Percentiles rank a stretch among this genome's conserved stretches.
phyloP scores from a whole-genome alignment of 2,113 vertebrate genomes.

The Actenoides hombroni region DNA sequence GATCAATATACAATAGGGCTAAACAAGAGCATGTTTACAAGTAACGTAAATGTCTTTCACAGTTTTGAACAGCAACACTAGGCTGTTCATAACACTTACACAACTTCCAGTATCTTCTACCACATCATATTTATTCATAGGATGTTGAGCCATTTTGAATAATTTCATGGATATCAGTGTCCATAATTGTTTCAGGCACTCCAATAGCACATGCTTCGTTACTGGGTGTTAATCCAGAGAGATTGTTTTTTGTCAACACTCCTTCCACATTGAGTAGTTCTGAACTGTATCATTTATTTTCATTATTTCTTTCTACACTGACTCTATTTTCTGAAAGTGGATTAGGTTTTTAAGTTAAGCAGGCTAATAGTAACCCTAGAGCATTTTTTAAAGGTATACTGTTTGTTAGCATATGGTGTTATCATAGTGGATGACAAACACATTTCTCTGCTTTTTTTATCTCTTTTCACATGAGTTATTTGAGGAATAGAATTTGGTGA shows the following conservation, averaged over 20 bases:
- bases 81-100: conserved; percentile 9
- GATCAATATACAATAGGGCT: conserved; percentile 4
- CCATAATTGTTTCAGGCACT: conserved; percentile 64
- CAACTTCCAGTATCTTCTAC: conserved; percentile 28
- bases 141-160: conserved; percentile 54
- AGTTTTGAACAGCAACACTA: conserved; percentile 12
- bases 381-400: not conserved
- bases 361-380: not conserved
- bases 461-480: not conserved
- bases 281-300: conserved; percentile 7
- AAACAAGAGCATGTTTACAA: not conserved
- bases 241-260: conserved; percentile 54
- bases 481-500: not conserved
- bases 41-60: not conserved
- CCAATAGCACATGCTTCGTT: conserved; percentile 61
- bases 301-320: conserved; percentile 30
- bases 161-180: conserved; percentile 62
- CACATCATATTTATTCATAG: conserved; percentile 58
- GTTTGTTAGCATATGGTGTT: not conserved
- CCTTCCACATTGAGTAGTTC: conserved; percentile 5
- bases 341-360: not conserved
- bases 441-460: not conserved
- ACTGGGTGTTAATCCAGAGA: conserved; percentile 44
- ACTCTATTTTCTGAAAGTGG: not conserved
- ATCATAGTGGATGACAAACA: not conserved